Base-by-base conservation (phyloP, 2,797 vertebrate genomes). In the Tarsius wallacei region DNA sequence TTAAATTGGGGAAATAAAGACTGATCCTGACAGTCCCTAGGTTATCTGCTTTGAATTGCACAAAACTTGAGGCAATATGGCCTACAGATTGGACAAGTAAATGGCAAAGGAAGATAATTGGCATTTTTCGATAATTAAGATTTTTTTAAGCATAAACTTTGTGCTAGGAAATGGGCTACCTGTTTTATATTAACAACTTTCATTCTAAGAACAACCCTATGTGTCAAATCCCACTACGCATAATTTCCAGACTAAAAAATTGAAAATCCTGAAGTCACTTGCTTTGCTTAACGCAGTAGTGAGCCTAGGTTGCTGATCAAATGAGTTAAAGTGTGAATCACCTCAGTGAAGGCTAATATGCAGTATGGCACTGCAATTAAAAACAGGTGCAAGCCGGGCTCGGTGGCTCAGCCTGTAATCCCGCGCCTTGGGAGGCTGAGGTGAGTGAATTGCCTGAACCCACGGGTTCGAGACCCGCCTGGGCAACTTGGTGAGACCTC, bases 211-310 rank as follows among this genome's bases (percentile, higher is more conserved):
- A 68, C 76, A 95, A 80, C 36, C 14, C 19, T 31, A 13, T 36
- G 11, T 71, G 7, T 80, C 89, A 71, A 31, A 73, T 81, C 71
- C 19, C 22, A 85, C 47, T 78, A 68, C 21, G 77, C 0, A 85
- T 15, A 49, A 31, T 90, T 95, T 96, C 31, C 49, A 61, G 33
- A 90, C 17, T 57, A 85, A 49, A 87, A 95, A 85, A 93, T 8
- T 90, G 33, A 63, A 96, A 93, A 57, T 76, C 33, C 42, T 33
- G 33, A 1, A 95, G 13, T 85, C 36, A 61, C 5, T 33, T 81
- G n/a, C 8, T 93, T 88, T 66, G 42, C 68, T 61, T 93, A 93
- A 84, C 19, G 6, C 8, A 47, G 16, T 31, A 7, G 42, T 76
- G 19, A 63, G 14, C 66, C 24, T 85, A 12, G 14, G 15, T 51